Evolutionary conservation across 2,888 invertebrate genomes (phyloP).

Genomic region (Cryptocheilus praepositus): DNA sequence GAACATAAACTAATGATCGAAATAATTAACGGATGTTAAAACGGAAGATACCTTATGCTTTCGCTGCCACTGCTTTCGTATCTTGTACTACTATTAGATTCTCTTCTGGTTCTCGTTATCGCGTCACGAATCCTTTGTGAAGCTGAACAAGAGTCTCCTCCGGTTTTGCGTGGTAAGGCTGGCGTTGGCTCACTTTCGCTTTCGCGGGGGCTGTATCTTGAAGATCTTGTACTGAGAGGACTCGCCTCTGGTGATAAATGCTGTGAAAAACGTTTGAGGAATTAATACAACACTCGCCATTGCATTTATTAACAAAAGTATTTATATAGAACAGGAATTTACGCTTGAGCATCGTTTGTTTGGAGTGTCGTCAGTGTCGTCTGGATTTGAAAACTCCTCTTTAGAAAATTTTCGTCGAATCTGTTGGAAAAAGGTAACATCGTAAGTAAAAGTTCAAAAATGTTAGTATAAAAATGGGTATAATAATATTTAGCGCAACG

Average conservation of each 20-base stretch:
- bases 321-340: conserved; percentile 41
- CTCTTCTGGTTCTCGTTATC: conserved; percentile 71
- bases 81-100: conserved; percentile 71
- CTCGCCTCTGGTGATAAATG: conserved; percentile 72
- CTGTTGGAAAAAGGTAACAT: conserved; percentile 30
- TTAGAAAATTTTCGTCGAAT: conserved; percentile 66
- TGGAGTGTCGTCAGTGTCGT: conserved; percentile 68
- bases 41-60: conserved; percentile 63
- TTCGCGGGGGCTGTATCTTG: conserved; percentile 72
- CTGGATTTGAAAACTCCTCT: conserved; percentile 70
- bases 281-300: too few species aligned
- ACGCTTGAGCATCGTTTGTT: conserved; percentile 71
- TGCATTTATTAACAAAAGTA: too few species aligned
- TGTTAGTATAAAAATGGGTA: not conserved
- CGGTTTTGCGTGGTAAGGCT: conserved; percentile 68
- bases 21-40: not conserved
- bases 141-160: conserved; percentile 66
- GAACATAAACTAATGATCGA: too few species aligned
- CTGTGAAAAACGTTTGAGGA: conserved; percentile 42
- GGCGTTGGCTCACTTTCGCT: conserved; percentile 73
- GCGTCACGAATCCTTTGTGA: conserved; percentile 72
- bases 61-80: conserved; percentile 73
- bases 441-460: not conserved
- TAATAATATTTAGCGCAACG: not conserved
- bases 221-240: conserved; percentile 71